Percentiles rank a stretch among this genome's conserved stretches.
phyloP scores from a whole-genome alignment of 2,113 vertebrate genomes.

The Tenrec ecaudatus region DNA sequence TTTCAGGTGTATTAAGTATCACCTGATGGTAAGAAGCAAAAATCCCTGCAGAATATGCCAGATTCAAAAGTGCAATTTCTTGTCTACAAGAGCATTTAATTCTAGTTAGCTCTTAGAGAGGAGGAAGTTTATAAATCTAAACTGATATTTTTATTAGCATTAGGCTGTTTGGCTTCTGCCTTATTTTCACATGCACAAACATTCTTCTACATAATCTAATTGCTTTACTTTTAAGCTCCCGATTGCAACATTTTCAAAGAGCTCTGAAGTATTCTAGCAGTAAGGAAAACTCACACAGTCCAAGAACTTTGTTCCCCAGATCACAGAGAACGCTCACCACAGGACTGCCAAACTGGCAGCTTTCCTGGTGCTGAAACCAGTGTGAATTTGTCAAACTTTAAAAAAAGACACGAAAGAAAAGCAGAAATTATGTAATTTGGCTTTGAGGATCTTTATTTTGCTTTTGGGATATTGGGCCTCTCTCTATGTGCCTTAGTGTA shows the following conservation, averaged over 20 bases:
- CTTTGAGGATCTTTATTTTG: constrained; percentile 52
- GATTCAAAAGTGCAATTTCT: background rate
- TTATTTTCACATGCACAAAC: constrained; percentile 58
- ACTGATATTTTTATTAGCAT: background rate
- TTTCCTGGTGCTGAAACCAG: constrained; percentile 78
- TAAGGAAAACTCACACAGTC: constrained; percentile 65
- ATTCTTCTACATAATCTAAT: constrained; percentile 36
- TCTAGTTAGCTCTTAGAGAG: background rate
- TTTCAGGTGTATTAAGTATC: background rate
- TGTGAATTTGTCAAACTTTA: constrained; percentile 76
- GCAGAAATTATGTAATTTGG: constrained; percentile 72
- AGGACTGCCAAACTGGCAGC: constrained; percentile 69
- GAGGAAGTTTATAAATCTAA: constrained; percentile 23
- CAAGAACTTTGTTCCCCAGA: constrained; percentile 73
- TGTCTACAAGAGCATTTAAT: background rate
- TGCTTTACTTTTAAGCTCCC: constrained; percentile 58
- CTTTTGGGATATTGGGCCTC: constrained; percentile 19
- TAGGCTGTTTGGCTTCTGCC: background rate
- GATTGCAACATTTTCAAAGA: constrained; percentile 70
- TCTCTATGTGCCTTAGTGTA: constrained; percentile 7
- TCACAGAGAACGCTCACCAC: constrained; percentile 67
- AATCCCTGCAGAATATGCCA: background rate
- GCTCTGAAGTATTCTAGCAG: constrained; percentile 71
- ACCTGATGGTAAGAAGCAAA: background rate
- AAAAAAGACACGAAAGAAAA: constrained; percentile 55